A percentile compares a stretch with the other conserved stretches of the same genome.
These are phyloP conservation scores for Camponotus fellah DNA, from an alignment of 2,888 invertebrate genomes.

Conservation along the genomic window DNA sequence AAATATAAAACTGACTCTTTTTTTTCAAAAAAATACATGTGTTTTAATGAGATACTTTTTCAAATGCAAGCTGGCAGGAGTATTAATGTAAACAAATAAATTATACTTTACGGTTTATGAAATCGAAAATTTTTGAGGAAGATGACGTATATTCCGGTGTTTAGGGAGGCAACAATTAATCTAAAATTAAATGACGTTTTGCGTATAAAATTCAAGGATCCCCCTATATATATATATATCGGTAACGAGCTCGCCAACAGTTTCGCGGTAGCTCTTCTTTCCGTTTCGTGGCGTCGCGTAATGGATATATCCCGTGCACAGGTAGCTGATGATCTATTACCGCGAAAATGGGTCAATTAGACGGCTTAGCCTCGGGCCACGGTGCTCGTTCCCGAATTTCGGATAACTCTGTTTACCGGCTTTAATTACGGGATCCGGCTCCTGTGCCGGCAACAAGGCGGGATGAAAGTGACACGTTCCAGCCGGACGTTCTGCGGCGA, in stretches of 20 bases:
- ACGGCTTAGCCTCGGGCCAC: conserved; percentile 69
- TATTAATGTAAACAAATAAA: neutral
- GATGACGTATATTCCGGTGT: neutral
- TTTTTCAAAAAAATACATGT: neutral
- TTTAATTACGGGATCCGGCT: conserved; percentile 71
- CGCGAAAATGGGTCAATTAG: conserved; percentile 80
- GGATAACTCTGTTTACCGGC: conserved; percentile 75
- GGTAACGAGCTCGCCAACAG: conserved; percentile 61
- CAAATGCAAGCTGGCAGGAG: neutral
- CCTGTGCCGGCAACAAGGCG: conserved; percentile 54
- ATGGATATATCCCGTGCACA: conserved; percentile 72
- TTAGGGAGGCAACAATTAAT: conserved; percentile 54
- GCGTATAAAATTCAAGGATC: conserved; percentile 59
- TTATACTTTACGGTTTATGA: neutral
- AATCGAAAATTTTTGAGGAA: neutral
- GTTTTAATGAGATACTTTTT: neutral
- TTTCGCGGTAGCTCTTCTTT: conserved; percentile 67
- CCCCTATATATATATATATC: conserved; percentile 26
- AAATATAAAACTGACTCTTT: neutral
- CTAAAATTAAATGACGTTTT: conserved; percentile 58
- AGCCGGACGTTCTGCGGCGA: conserved; percentile 50
- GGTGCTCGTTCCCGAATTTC: conserved; percentile 71
- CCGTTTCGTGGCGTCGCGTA: conserved; percentile 62
- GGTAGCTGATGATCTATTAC: conserved; percentile 79
- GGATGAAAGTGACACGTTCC: conserved; percentile 69